Evolutionary conservation across 2,888 invertebrate species (phyloP).

Genomic region (Macropis europaea): DNA sequence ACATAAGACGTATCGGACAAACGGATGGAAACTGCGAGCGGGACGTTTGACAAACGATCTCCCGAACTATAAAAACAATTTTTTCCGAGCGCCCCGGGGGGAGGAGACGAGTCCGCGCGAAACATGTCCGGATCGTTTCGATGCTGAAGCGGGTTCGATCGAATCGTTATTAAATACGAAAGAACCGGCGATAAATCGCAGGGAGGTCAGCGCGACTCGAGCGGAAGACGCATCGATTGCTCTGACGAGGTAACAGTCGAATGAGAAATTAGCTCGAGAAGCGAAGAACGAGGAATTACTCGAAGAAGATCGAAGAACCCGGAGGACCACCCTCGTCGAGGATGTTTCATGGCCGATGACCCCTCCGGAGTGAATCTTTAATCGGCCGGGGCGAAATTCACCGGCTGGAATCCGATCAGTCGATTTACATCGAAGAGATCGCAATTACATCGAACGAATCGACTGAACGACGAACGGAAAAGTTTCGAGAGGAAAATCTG

Average conservation of each 20-base stretch:
- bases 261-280: neutral
- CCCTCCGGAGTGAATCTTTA: constrained; percentile 7
- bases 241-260: neutral
- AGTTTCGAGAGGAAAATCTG: too few species aligned
- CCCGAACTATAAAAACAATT: neutral
- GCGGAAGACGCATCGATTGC: neutral
- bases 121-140: too few species aligned
- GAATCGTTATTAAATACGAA: too few species aligned
- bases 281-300: too few species aligned
- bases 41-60: constrained; percentile 20
- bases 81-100: too few species aligned
- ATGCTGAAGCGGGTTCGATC: too few species aligned
- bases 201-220: neutral
- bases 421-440: constrained; percentile 1
- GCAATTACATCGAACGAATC: neutral
- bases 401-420: neutral
- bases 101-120: too few species aligned
- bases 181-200: neutral
- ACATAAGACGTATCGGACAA: constrained; percentile 1
- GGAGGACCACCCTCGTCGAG: too few species aligned
- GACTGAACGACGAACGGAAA: too few species aligned
- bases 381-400: neutral
- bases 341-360: constrained; percentile 1
- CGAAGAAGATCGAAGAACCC: neutral
- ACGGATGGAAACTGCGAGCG: neutral